These are phyloP conservation scores for Drosophila pectinifera DNA, from an alignment of 1,140 invertebrate species.

Conservation along the genomic window DNA sequence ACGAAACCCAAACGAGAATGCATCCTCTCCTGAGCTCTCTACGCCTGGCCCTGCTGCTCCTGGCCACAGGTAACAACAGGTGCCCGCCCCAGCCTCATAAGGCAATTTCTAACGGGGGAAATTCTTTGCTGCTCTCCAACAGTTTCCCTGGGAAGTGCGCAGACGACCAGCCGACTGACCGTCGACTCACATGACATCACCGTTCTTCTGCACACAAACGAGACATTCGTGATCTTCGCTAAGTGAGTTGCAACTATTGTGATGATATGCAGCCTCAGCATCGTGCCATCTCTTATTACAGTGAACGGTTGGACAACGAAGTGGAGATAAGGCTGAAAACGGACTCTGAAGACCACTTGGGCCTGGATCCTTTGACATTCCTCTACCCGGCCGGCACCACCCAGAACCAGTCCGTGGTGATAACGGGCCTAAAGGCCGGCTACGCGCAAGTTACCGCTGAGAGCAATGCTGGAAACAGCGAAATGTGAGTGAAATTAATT, in stretches of 20 bases:
- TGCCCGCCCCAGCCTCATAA: neutral
- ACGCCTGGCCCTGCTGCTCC: slow-evolving; percentile 3
- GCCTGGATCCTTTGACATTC: slow-evolving; percentile 59
- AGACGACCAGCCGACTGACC: slow-evolving; percentile 30
- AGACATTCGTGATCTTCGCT: slow-evolving; percentile 70
- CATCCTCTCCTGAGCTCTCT: slow-evolving; percentile 4
- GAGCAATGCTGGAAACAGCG: slow-evolving; percentile 85
- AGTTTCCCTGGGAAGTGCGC: slow-evolving; percentile 45
- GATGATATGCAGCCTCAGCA: neutral
- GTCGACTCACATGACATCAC: slow-evolving; percentile 85
- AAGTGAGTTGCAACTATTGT: slow-evolving; percentile 40
- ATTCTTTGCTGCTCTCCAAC: neutral
- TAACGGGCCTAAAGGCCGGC: slow-evolving; percentile 87
- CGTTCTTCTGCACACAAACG: slow-evolving; percentile 73
- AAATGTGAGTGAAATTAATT: slow-evolving; percentile 81
- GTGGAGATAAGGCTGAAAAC: slow-evolving; percentile 55
- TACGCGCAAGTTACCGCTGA: slow-evolving; percentile 86
- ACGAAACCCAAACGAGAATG: slow-evolving; percentile 19
- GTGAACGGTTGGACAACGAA: slow-evolving; percentile 27
- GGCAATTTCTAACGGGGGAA: neutral
- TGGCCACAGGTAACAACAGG: slow-evolving; percentile 20
- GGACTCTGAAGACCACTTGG: slow-evolving; percentile 64
- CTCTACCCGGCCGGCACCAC: slow-evolving; percentile 21
- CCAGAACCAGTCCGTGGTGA: slow-evolving; percentile 85
- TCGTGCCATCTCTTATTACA: slow-evolving; percentile 6